Conservation (phyloP, 2,113 vertebrate species). For the Xenopus tropicalis region DNA sequence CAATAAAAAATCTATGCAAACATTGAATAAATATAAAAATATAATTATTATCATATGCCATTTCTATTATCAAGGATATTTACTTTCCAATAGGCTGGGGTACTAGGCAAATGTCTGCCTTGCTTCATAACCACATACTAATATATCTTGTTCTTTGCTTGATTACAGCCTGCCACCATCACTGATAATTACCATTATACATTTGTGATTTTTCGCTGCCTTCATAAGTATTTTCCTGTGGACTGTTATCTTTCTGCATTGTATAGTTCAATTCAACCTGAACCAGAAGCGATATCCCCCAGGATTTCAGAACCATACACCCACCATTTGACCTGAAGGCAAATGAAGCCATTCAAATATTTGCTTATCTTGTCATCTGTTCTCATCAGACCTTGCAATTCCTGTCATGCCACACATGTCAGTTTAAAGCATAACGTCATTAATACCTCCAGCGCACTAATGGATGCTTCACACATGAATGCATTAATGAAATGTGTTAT, state of each 20-base stretch:
- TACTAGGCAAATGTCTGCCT: too few species aligned
- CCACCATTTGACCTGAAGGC: slow-evolving; percentile 63
- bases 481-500: slow-evolving; percentile 80
- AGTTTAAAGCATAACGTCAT: slow-evolving; percentile 76
- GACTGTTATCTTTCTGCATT: slow-evolving; percentile 44
- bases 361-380: slow-evolving; percentile 75
- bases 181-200: not conserved
- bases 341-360: slow-evolving; percentile 78
- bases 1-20: too few species aligned
- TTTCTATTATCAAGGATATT: too few species aligned
- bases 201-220: not conserved
- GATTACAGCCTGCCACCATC: slow-evolving; percentile 4
- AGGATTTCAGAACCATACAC: slow-evolving; percentile 47
- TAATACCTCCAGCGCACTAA: slow-evolving; percentile 74
- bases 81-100: too few species aligned
- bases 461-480: slow-evolving; percentile 74
- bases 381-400: slow-evolving; percentile 74
- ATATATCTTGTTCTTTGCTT: too few species aligned
- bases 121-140: too few species aligned
- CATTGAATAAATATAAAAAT: too few species aligned
- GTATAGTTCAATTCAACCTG: slow-evolving; percentile 22
- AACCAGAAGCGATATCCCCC: slow-evolving; percentile 51
- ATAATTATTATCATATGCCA: too few species aligned
- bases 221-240: slow-evolving; percentile 18
- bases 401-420: slow-evolving; percentile 74